A percentile compares a stretch with the other conserved stretches of the same genome.
phyloP scores from a whole-genome alignment of 2,797 vertebrate species.

The Microctenopoma stevenorrisi region DNA sequence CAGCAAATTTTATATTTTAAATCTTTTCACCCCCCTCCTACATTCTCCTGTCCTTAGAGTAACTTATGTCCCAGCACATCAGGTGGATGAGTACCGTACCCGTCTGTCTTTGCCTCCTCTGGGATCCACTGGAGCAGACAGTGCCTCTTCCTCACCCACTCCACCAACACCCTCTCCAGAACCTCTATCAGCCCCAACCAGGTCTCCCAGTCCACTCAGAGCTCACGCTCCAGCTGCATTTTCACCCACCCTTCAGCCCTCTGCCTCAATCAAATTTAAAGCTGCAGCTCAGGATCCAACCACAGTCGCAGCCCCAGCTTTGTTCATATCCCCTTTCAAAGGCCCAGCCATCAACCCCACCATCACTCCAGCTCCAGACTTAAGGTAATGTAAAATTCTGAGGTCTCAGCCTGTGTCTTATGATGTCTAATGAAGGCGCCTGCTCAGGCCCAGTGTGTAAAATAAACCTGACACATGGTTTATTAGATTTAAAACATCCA shows the following conservation, averaged over 20 bases:
- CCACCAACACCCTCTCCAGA: conserved; percentile 58
- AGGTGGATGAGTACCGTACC: conserved; percentile 87
- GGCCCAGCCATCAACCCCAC: conserved; percentile 26
- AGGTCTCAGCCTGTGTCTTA: conserved; percentile 55
- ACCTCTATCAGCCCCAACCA: conserved; percentile 5
- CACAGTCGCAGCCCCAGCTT: conserved; percentile 29
- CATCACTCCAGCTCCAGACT: conserved; percentile 57
- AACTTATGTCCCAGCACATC: conserved; percentile 87
- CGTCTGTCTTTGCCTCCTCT: conserved; percentile 80
- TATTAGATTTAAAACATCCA: conserved; percentile 54
- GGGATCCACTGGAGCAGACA: conserved; percentile 69
- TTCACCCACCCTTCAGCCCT: conserved; percentile 32
- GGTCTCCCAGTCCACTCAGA: conserved; percentile 34
- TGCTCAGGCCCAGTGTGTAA: conserved; percentile 32
- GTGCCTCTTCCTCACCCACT: conserved; percentile 59
- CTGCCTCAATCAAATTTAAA: conserved; percentile 43
- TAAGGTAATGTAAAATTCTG: conserved; percentile 68
- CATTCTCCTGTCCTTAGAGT: conserved; percentile 79
- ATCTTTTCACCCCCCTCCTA: conserved; percentile 19
- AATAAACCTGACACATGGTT: conserved; percentile 60
- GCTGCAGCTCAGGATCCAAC: conserved; percentile 31
- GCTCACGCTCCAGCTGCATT: background rate
- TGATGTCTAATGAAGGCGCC: conserved; percentile 37
- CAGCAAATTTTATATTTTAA: conserved; percentile 14
- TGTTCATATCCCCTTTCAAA: conserved; percentile 41